phyloP scores from a whole-genome alignment of 2,888 invertebrate species.

The Eustalomyia histrio region DNA sequence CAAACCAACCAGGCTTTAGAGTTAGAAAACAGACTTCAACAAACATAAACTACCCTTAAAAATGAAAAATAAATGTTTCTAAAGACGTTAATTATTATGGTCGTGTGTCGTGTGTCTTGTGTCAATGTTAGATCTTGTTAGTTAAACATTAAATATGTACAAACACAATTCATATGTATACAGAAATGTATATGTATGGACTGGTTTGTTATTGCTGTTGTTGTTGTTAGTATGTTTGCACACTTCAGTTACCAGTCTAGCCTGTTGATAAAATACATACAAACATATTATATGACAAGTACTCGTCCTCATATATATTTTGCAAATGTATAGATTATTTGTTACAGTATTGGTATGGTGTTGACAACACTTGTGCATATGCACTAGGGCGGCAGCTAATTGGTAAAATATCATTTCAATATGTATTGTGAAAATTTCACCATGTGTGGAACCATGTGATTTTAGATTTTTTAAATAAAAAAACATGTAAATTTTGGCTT shows the following conservation, averaged over 20 bases:
- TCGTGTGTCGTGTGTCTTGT: constrained; percentile 74
- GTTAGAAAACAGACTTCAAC: constrained; percentile 20
- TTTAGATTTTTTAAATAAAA: no score
- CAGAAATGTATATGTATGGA: constrained; percentile 9
- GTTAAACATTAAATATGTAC: constrained; percentile 52
- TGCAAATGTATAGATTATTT: background rate
- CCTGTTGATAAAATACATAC: background rate
- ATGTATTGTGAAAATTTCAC: no score
- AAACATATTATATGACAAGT: background rate
- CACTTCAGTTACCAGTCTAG: background rate
- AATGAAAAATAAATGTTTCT: constrained; percentile 52
- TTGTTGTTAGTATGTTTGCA: background rate
- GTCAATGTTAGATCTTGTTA: constrained; percentile 65
- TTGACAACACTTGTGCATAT: background rate
- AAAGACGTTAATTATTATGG: constrained; percentile 77
- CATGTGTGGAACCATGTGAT: no score
- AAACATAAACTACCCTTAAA: constrained; percentile 41
- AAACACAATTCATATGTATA: background rate
- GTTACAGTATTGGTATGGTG: background rate
- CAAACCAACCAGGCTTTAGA: constrained; percentile 10
- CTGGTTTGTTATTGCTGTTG: background rate
- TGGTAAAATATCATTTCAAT: no score
- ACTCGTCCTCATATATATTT: background rate
- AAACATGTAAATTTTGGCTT: no score
- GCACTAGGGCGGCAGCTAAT: no score